These are phyloP conservation scores for Pararge aegeria DNA, from an alignment of 1,140 invertebrate genomes.

Conservation along the genomic window DNA sequence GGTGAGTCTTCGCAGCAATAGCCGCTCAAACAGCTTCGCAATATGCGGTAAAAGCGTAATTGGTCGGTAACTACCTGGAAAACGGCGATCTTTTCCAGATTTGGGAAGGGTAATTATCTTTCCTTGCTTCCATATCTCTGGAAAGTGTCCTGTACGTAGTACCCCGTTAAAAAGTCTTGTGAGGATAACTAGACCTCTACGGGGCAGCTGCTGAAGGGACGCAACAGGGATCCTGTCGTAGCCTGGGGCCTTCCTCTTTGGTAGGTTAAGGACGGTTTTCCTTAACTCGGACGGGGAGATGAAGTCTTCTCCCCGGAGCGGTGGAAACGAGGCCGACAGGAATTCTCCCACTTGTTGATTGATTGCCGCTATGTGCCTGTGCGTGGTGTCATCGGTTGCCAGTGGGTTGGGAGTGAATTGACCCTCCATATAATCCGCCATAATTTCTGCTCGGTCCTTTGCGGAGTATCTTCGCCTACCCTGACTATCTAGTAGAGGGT, in stretches of 20 bases:
- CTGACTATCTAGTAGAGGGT: not conserved
- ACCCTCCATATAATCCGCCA: not conserved
- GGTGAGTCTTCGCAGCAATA: too few species aligned
- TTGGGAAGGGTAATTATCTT: conserved; percentile 1
- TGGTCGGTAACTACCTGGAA: not conserved
- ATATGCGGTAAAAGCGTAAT: conserved; percentile 7
- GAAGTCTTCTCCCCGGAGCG: conserved; percentile 5
- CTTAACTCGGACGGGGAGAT: conserved; percentile 11
- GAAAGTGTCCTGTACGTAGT: conserved; percentile 10
- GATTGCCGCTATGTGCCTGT: too few species aligned
- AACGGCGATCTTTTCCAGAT: conserved; percentile 2
- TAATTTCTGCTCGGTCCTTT: not conserved
- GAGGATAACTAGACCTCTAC: not conserved
- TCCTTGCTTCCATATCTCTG: conserved; percentile 6
- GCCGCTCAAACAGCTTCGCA: not conserved
- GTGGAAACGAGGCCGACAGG: not conserved
- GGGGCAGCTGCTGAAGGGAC: not conserved
- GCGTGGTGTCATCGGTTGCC: too few species aligned
- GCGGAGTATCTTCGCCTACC: not conserved
- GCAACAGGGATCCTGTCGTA: not conserved
- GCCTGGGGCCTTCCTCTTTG: not conserved
- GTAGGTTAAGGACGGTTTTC: not conserved
- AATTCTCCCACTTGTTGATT: not conserved
- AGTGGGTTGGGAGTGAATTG: not conserved
- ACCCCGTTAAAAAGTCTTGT: not conserved